phyloP scores from a whole-genome alignment of 2,113 vertebrate species.

The Silurus meridionalis region DNA sequence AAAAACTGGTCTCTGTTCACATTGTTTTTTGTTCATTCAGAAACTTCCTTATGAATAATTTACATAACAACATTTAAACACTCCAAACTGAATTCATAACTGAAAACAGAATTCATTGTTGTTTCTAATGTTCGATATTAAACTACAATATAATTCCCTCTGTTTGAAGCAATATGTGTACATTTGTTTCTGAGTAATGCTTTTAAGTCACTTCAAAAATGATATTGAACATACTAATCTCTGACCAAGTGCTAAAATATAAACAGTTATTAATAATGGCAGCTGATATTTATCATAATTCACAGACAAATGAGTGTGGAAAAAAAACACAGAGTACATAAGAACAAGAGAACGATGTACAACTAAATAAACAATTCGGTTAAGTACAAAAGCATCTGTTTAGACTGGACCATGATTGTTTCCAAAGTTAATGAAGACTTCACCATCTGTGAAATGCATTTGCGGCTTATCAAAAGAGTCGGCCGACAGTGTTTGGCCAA shows the following conservation, averaged over 20 bases:
- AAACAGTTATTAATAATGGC: not conserved
- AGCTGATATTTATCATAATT: not conserved
- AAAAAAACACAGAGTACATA: not conserved
- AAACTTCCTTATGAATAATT: not conserved
- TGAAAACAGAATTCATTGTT: not conserved
- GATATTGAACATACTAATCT: not conserved
- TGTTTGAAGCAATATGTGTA: not conserved
- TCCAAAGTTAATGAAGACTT: not conserved
- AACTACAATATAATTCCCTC: no score
- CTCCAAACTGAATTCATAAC: no score
- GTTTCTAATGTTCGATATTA: not conserved
- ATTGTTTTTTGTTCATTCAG: not conserved
- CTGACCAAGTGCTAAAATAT: not conserved
- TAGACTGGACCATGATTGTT: not conserved
- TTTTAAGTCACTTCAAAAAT: no score
- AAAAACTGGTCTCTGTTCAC: not conserved
- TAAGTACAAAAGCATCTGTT: slow-evolving; percentile 1
- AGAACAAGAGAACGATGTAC: not conserved
- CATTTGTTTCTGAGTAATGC: not conserved
- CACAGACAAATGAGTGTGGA: not conserved
- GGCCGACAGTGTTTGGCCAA: not conserved
- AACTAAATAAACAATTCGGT: not conserved
- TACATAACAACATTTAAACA: not conserved
- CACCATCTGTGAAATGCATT: slow-evolving; percentile 19
- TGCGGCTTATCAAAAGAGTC: not conserved